Conservation (phyloP, 1,140 invertebrate species). For the Thalassaphorura encarpata region DNA sequence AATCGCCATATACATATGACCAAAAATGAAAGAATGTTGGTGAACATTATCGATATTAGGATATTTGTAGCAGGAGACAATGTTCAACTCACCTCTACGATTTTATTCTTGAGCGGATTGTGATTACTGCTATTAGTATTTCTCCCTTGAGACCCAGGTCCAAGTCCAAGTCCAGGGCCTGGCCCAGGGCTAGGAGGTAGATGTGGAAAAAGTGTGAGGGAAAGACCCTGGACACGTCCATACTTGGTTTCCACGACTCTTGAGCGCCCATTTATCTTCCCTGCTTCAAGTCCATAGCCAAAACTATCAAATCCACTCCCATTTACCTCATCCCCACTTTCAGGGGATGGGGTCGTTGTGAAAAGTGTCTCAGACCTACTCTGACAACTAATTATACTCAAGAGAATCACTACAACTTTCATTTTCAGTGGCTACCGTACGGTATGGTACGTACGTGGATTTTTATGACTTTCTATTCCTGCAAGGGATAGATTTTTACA, state of each 20-base stretch:
- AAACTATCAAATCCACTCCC: neutral
- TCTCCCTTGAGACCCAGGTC: neutral
- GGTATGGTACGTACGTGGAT: too few species aligned
- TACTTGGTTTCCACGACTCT: conserved; percentile 41
- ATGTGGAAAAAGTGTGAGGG: conserved; percentile 28
- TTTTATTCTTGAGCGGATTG: conserved; percentile 9
- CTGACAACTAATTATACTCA: conserved; percentile 11
- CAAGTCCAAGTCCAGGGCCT: neutral
- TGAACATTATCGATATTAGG: too few species aligned
- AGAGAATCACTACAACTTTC: conserved; percentile 3
- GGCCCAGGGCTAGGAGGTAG: neutral
- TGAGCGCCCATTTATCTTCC: conserved; percentile 21
- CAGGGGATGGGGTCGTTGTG: neutral
- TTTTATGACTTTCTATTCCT: too few species aligned
- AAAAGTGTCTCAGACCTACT: neutral
- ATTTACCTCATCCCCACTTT: neutral
- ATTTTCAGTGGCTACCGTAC: too few species aligned
- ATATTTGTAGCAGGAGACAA: too few species aligned
- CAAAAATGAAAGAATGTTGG: too few species aligned
- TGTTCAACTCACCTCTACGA: conserved; percentile 7
- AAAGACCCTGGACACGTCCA: conserved; percentile 40
- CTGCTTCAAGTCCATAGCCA: neutral
- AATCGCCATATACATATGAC: too few species aligned
- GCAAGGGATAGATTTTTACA: too few species aligned
- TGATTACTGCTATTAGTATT: neutral